Percentiles rank a stretch among this genome's conserved stretches.
Evolutionary conservation across 2,888 invertebrate genomes (phyloP).

Genomic region (Boloria selene): DNA sequence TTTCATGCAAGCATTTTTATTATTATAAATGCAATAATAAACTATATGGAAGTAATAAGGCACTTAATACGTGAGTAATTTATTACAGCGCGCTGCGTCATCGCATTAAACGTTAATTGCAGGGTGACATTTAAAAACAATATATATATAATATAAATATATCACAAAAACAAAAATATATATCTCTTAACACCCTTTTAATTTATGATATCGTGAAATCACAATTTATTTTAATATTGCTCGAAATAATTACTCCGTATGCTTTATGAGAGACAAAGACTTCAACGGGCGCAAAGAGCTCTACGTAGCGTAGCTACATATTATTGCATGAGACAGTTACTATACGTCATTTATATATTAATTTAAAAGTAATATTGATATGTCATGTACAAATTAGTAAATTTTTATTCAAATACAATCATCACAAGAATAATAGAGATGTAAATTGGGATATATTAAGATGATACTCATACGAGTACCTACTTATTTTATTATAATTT

Average conservation of each 20-base stretch:
- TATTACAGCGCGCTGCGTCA: constrained; percentile 40
- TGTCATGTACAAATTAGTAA: neutral
- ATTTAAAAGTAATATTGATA: neutral
- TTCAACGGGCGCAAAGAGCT: constrained; percentile 27
- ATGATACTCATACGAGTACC: too few species aligned
- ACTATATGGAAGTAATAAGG: constrained; percentile 41
- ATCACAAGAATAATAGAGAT: too few species aligned
- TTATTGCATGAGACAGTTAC: neutral
- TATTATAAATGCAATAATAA: constrained; percentile 31
- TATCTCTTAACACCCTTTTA: neutral
- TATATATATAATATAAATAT: constrained; percentile 42
- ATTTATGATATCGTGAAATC: neutral
- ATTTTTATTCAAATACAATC: too few species aligned
- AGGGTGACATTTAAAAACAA: constrained; percentile 30
- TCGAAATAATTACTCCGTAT: neutral
- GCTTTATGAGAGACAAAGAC: constrained; percentile 28
- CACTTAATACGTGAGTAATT: constrained; percentile 36
- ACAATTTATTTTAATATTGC: neutral
- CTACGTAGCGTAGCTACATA: constrained; percentile 2
- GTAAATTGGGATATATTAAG: too few species aligned
- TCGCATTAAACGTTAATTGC: constrained; percentile 25
- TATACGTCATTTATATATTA: neutral
- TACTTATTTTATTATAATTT: too few species aligned
- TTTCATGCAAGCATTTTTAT: constrained; percentile 31
- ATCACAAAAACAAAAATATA: neutral